Evolutionary conservation across 2,888 invertebrate genomes (phyloP).

Genomic region (Lypha dubia): DNA sequence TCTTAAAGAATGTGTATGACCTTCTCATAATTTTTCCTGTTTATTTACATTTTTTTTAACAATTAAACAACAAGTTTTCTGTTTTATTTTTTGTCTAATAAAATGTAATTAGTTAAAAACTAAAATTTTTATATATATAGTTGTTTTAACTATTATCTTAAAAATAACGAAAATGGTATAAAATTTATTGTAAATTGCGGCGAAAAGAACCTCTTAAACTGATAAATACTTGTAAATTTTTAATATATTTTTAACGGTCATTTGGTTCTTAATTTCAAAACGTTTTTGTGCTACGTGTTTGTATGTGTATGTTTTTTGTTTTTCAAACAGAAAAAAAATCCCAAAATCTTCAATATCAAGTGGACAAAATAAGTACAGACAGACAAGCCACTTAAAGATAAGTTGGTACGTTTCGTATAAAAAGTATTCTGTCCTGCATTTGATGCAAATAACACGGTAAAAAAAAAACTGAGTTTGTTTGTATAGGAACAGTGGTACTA

Average conservation of each 20-base stretch:
- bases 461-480: too few relatives aligned
- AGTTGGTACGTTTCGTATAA: neutral
- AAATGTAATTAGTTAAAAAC: neutral
- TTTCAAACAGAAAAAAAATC: constrained; percentile 9
- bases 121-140: neutral
- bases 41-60: constrained; percentile 5
- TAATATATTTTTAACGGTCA: neutral
- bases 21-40: constrained; percentile 11
- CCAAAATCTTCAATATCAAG: neutral
- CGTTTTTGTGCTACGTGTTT: neutral
- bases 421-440: too few relatives aligned
- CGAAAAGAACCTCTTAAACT: neutral
- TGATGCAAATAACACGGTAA: too few relatives aligned
- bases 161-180: neutral
- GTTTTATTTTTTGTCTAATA: neutral
- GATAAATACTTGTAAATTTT: neutral
- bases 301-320: neutral
- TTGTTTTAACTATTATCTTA: neutral
- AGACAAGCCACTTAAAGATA: neutral
- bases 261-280: neutral
- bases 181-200: constrained; percentile 6
- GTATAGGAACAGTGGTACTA: too few relatives aligned
- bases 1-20: neutral
- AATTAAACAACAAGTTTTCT: neutral
- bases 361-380: neutral